Base-by-base conservation (phyloP, 1,140 invertebrate genomes). In the Drosophila lacertosa region DNA sequence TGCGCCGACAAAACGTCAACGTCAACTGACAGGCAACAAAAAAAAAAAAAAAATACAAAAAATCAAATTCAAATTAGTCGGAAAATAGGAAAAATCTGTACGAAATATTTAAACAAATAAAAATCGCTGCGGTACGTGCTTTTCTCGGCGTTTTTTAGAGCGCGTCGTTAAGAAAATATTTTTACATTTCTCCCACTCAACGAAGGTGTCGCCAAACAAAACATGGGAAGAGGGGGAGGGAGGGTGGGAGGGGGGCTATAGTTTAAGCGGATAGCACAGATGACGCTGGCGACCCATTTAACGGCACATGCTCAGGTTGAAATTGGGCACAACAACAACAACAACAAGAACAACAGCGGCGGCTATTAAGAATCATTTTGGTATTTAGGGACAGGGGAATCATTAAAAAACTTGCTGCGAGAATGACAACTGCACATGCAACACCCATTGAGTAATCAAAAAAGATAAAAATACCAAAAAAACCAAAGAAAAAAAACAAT, bases 21-120 rank as follows among this genome's bases (percentile, higher is more conserved):
- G 77, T 44, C 81, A 59, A 57, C 81, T 81, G 81, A 81, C 81
- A 88, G 77, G 50, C 62, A 65, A 68, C 82, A 79, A 66, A 47
- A 35, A 44, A 64, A 68, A 50, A 76, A 45, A 18, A 55, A 54
- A 22, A 33, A 3, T 45, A 29, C 6, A 29, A 29, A 29, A 29
- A 29, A 29, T 65, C 74, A 83, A 74, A 73, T 64, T 66, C 77
- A 76, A 80, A 80, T 80, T 81, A 80, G 77, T 76, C 37, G 62
- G 64, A 74, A 63, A 68, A 54, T 73, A 59, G 53, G 72, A 60
- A 74, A 62, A 68, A 54, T 73, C 59, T 64, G 76, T 65, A 67
- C 47, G 65, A 71, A 81, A 86, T 88, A 86, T 86, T 86, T 86
- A 86, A 88, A 86, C 82, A 86, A 89, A 88, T 78, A 82, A 88